phyloP scores from a whole-genome alignment of 1,140 invertebrate species.

The Drosophila biarmipes region DNA sequence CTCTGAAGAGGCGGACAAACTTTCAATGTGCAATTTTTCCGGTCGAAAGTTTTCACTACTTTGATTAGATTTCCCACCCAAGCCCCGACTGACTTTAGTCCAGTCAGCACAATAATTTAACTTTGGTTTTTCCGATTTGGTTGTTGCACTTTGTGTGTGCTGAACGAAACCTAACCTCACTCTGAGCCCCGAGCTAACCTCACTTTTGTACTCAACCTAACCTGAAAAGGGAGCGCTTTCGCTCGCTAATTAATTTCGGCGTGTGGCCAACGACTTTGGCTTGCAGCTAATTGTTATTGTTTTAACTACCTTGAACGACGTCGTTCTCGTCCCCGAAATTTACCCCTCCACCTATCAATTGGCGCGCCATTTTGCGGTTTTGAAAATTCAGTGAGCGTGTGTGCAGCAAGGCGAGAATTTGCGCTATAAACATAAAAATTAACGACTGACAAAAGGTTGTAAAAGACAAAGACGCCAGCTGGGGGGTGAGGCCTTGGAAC shows the following conservation, averaged over 20 bases:
- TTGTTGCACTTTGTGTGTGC: slow-evolving; percentile 30
- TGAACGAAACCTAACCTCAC: slow-evolving; percentile 14
- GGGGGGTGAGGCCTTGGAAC: background rate
- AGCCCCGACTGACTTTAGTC: slow-evolving; percentile 17
- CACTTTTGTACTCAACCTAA: slow-evolving; percentile 21
- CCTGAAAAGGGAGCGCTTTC: slow-evolving; percentile 26
- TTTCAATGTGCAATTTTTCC: slow-evolving; percentile 70
- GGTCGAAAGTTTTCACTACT: slow-evolving; percentile 53
- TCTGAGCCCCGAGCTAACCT: slow-evolving; percentile 5
- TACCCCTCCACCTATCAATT: slow-evolving; percentile 14
- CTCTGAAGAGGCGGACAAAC: slow-evolving; percentile 35
- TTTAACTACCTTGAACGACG: slow-evolving; percentile 70
- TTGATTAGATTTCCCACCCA: slow-evolving; percentile 54
- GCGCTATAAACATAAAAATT: slow-evolving; percentile 83
- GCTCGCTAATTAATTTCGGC: slow-evolving; percentile 76
- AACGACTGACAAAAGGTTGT: slow-evolving; percentile 80
- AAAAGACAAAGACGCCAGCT: slow-evolving; percentile 71
- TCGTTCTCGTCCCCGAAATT: background rate
- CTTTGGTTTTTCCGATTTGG: slow-evolving; percentile 50
- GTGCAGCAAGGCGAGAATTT: slow-evolving; percentile 81
- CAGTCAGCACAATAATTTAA: slow-evolving; percentile 45
- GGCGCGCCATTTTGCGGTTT: slow-evolving; percentile 63
- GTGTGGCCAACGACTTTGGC: slow-evolving; percentile 70
- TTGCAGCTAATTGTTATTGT: slow-evolving; percentile 80
- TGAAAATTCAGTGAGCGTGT: slow-evolving; percentile 61